Percentiles rank a stretch among this genome's conserved stretches.
phyloP scores from a whole-genome alignment of 2,888 invertebrate genomes.

The Catocala fraxini region DNA sequence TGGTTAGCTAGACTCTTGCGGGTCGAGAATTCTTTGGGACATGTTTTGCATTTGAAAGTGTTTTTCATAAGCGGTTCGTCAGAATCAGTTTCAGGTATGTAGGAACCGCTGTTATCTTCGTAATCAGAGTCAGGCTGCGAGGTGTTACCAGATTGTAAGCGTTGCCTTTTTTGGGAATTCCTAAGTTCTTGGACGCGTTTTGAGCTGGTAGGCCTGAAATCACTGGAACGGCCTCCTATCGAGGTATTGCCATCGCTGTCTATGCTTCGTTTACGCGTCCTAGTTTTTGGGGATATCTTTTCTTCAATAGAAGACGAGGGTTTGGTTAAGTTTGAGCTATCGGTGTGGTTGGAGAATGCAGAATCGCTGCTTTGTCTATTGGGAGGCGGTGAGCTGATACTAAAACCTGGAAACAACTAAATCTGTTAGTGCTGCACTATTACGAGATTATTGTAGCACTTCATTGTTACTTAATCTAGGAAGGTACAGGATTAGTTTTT shows the following conservation, averaged over 20 bases:
- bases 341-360: constrained; percentile 80
- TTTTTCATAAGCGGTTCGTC: constrained; percentile 69
- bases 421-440: no score
- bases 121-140: constrained; percentile 73
- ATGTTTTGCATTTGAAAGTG: constrained; percentile 66
- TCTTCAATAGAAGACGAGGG: constrained; percentile 64
- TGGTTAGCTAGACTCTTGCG: constrained; percentile 61
- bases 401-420: constrained; percentile 67
- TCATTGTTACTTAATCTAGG: no score
- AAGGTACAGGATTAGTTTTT: no score
- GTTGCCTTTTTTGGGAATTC: constrained; percentile 64
- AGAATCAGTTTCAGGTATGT: constrained; percentile 75
- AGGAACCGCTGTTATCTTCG: constrained; percentile 72
- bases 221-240: constrained; percentile 67
- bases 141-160: constrained; percentile 54
- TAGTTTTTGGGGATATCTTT: constrained; percentile 60
- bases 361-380: constrained; percentile 84
- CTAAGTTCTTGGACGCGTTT: constrained; percentile 75
- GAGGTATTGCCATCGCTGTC: constrained; percentile 74
- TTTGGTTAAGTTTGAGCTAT: constrained; percentile 71
- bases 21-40: constrained; percentile 65
- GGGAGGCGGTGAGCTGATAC: constrained; percentile 69
- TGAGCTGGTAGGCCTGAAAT: constrained; percentile 64
- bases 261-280: constrained; percentile 72
- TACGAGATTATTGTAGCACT: no score